phyloP scores from a whole-genome alignment of 2,113 vertebrate species.

The Pteropus alecto region DNA sequence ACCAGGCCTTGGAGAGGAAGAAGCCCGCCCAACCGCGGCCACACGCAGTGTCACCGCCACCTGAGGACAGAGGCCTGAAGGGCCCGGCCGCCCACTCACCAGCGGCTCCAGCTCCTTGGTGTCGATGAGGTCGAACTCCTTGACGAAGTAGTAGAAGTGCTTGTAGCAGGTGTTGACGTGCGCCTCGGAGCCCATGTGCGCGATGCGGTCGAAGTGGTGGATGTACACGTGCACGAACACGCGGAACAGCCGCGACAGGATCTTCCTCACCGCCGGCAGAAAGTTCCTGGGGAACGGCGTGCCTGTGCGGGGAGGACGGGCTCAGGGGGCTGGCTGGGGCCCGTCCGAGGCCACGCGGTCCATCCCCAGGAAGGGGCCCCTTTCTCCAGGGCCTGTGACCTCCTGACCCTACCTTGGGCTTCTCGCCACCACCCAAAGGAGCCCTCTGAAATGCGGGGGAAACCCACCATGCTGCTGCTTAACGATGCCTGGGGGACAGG shows the following conservation, averaged over 20 bases:
- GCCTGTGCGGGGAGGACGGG: constrained; percentile 81
- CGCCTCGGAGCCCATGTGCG: constrained; percentile 96
- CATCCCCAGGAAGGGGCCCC: neutral
- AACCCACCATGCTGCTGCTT: neutral
- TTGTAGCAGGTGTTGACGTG: constrained; percentile 99
- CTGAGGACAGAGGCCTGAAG: too few relatives aligned
- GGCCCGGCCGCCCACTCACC: constrained; percentile 83
- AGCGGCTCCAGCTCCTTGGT: constrained; percentile 98
- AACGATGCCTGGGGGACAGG: accelerated
- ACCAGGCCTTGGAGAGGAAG: too few relatives aligned
- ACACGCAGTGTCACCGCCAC: neutral
- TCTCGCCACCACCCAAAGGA: neutral
- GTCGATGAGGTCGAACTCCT: constrained; percentile 96
- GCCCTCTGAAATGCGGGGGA: too few relatives aligned
- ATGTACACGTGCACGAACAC: constrained; percentile 99
- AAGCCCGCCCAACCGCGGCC: too few relatives aligned
- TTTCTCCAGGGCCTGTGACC: neutral
- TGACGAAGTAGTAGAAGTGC: constrained; percentile 98
- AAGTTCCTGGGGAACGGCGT: constrained; percentile 98
- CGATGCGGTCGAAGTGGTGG: constrained; percentile 97
- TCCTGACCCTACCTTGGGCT: neutral
- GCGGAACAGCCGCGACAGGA: constrained; percentile 96
- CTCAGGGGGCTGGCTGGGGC: neutral
- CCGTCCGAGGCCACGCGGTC: too few relatives aligned
- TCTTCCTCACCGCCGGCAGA: constrained; percentile 96